phyloP scores from a whole-genome alignment of 2,888 invertebrate species.

The Eupithecia tripunctaria region DNA sequence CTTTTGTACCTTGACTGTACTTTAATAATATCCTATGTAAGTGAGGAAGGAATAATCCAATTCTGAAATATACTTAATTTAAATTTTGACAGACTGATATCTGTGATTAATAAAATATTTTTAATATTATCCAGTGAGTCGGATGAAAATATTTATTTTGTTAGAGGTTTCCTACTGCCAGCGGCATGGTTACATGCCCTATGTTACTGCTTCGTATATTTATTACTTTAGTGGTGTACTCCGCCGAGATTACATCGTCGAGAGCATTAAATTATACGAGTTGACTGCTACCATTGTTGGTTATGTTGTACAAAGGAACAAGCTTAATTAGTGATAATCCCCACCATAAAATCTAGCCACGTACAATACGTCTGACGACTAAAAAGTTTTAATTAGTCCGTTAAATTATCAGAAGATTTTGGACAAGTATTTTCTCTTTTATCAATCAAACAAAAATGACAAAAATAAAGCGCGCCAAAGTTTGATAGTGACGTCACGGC shows the following conservation, averaged over 20 bases:
- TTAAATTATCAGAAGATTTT: too few relatives aligned
- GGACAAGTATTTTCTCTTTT: too few relatives aligned
- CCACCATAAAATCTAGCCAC: slow-evolving; percentile 60
- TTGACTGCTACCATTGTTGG: slow-evolving; percentile 57
- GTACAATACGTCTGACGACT: too few relatives aligned
- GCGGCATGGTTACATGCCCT: slow-evolving; percentile 68
- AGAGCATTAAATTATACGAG: slow-evolving; percentile 52
- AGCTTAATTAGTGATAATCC: slow-evolving; percentile 66
- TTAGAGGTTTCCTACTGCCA: slow-evolving; percentile 81
- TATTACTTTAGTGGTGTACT: slow-evolving; percentile 68
- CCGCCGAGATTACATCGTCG: slow-evolving; percentile 55
- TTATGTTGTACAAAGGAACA: slow-evolving; percentile 68
- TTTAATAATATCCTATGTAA: slow-evolving; percentile 79
- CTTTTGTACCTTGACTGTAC: slow-evolving; percentile 83
- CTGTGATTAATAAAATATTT: slow-evolving; percentile 85
- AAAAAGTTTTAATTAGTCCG: too few relatives aligned
- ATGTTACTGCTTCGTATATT: slow-evolving; percentile 73
- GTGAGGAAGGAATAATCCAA: slow-evolving; percentile 80
- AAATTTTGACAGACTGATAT: slow-evolving; percentile 85
- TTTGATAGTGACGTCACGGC: too few relatives aligned
- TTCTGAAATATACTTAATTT: slow-evolving; percentile 85
- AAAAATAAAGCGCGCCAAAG: too few relatives aligned
- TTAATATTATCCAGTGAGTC: slow-evolving; percentile 85
- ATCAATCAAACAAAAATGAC: too few relatives aligned
- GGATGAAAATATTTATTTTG: slow-evolving; percentile 83